phyloP scores from a whole-genome alignment of 2,888 invertebrate species.

The Creontiades dilutus region DNA sequence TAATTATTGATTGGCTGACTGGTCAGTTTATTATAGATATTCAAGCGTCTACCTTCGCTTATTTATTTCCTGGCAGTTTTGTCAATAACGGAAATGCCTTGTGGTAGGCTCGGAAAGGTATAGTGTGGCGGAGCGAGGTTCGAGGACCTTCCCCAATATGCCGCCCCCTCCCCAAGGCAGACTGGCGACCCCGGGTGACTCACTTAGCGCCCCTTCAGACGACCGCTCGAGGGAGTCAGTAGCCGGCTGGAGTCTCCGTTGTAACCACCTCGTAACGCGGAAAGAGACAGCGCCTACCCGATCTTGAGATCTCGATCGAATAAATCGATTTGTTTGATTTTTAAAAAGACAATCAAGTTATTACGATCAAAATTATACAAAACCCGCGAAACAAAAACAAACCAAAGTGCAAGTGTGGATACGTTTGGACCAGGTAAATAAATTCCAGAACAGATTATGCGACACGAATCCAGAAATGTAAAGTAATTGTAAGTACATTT shows the following conservation, averaged over 20 bases:
- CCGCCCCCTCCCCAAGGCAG: constrained; percentile 34
- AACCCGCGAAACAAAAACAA: neutral
- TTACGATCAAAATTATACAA: neutral
- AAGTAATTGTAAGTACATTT: constrained; percentile 9
- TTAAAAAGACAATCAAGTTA: neutral
- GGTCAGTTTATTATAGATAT: too few species aligned
- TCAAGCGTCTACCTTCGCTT: neutral
- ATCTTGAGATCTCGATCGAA: neutral
- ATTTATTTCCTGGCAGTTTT: neutral
- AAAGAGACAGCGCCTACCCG: constrained; percentile 50
- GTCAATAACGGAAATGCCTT: neutral
- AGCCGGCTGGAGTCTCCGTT: constrained; percentile 64
- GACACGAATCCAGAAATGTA: constrained; percentile 15
- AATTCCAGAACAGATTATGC: neutral
- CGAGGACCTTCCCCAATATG: constrained; percentile 39
- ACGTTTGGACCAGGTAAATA: constrained; percentile 48
- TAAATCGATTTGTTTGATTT: constrained; percentile 35
- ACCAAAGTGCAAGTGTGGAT: constrained; percentile 47
- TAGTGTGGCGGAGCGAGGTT: neutral
- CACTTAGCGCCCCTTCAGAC: constrained; percentile 11
- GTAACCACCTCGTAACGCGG: constrained; percentile 29
- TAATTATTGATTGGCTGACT: too few species aligned
- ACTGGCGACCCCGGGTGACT: neutral
- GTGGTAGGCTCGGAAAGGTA: neutral
- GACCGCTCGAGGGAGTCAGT: constrained; percentile 23